Conservation (phyloP, 2,113 vertebrate species). For the Dendropsophus ebraccatus region DNA sequence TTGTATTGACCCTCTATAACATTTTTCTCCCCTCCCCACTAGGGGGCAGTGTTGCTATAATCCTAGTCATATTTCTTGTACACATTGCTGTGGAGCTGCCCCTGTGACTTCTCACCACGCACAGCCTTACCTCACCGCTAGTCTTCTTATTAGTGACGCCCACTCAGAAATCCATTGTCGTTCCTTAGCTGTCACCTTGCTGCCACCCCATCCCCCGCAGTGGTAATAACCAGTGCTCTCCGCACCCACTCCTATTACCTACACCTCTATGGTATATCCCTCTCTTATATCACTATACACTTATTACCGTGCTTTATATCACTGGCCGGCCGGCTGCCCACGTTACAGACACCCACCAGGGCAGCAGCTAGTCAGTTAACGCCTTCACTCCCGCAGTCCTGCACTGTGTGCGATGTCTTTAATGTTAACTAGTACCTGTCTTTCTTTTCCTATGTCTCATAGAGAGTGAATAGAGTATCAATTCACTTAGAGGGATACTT, state of each 20-base stretch:
- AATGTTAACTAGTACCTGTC: no score
- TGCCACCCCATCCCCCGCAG: constrained; percentile 1
- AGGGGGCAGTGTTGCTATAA: neutral
- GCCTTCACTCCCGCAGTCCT: neutral
- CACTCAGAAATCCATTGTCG: constrained; percentile 1
- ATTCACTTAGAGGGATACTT: no score
- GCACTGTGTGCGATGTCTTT: neutral
- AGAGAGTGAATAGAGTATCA: no score
- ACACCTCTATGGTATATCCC: neutral
- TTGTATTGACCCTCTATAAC: neutral
- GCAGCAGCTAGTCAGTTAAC: neutral
- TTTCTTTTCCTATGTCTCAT: no score
- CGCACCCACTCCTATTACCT: constrained; percentile 3
- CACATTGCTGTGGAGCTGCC: neutral
- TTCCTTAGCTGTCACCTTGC: neutral
- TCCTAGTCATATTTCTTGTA: neutral
- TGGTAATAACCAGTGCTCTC: neutral
- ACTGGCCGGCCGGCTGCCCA: neutral
- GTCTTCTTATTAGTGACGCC: constrained; percentile 17
- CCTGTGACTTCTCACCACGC: neutral
- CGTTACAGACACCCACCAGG: neutral
- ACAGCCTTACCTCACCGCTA: no score
- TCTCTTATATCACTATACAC: neutral
- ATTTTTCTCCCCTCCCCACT: neutral
- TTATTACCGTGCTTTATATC: neutral